phyloP scores from a whole-genome alignment of 2,113 vertebrate species.

The Octodon degus region DNA sequence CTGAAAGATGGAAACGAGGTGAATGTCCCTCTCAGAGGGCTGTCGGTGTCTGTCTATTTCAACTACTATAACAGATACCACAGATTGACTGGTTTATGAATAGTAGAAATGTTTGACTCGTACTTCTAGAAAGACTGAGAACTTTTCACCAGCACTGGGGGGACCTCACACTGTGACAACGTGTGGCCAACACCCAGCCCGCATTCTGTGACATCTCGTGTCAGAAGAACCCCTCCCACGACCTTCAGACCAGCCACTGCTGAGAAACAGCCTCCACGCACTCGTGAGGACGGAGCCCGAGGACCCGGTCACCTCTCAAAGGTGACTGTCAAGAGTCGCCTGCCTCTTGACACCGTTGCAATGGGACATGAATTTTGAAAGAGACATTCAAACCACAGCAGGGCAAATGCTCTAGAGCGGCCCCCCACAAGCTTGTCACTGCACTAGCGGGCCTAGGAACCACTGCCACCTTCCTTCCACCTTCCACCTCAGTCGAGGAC shows the following conservation, averaged over 20 bases:
- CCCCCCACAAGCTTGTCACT: not conserved
- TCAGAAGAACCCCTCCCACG: not conserved
- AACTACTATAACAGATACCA: not conserved
- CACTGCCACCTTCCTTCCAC: accelerated
- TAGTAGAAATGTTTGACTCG: too few species aligned
- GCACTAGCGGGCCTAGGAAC: accelerated
- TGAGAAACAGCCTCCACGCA: too few species aligned
- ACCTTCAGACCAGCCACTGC: not conserved
- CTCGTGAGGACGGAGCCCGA: not conserved
- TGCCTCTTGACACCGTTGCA: not conserved
- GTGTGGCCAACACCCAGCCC: not conserved
- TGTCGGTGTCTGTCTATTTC: not conserved
- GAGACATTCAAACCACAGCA: not conserved
- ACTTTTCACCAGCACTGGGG: not conserved
- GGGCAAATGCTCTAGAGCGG: not conserved
- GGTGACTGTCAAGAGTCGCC: too few species aligned
- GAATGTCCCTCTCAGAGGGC: not conserved
- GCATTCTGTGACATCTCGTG: not conserved
- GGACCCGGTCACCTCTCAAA: not conserved
- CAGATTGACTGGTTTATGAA: not conserved
- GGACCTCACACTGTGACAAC: not conserved
- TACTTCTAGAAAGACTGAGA: too few species aligned
- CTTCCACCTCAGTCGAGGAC: not conserved
- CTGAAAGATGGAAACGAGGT: not conserved
- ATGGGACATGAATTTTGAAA: not conserved